Base-by-base conservation (phyloP, 2,888 invertebrate species). In the Caradrina clavipalpis region DNA sequence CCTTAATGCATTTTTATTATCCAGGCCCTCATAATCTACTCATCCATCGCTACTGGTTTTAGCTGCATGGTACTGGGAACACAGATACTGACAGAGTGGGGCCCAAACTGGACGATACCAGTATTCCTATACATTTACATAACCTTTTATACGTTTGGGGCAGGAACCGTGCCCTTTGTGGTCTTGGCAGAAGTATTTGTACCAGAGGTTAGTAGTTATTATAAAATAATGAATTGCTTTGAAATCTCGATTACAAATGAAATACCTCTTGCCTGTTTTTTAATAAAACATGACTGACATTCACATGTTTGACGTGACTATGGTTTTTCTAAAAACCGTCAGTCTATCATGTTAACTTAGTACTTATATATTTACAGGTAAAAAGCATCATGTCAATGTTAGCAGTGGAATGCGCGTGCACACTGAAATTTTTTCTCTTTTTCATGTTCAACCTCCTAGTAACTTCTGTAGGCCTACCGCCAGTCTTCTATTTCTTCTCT, bases 131-230 rank as follows among this genome's bases (percentile, higher is more conserved):
- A 90, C 70, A 15, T 87, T 0, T 94, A 87, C 82, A 82, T 87
- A 15, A 71, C 88, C 0, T 76, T 82, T 0, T 90, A 84, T 65
- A 89, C 88, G 0, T 63, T 89, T 2, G 93, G 94, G 2, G 89
- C 91, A 0, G 93, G 93, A 0, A 92, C 90, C 0, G 87, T 93
- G n/a, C 91, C 93, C 0, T 89, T 81, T 26, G 88, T 93, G 2
- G 60, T 93, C 2, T 57, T 87, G 0, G 87, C 90, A 55, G 94
- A 94, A 65, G 75, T 92, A 1, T 93, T 93, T 64, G 69, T 93
- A 56, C 93, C 93, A n/a, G 91, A 94, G 88, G 94, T 93, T 59
- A 53, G 11, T 70, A n/a, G n/a, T 39, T 8, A 4, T 17, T n/a
- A 63, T n/a, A 22, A 22, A 26, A 26, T 26, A 26, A 3, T 26